Evolutionary conservation across 2,888 invertebrate genomes (phyloP).

Genomic region (Fragum whitleyi): DNA sequence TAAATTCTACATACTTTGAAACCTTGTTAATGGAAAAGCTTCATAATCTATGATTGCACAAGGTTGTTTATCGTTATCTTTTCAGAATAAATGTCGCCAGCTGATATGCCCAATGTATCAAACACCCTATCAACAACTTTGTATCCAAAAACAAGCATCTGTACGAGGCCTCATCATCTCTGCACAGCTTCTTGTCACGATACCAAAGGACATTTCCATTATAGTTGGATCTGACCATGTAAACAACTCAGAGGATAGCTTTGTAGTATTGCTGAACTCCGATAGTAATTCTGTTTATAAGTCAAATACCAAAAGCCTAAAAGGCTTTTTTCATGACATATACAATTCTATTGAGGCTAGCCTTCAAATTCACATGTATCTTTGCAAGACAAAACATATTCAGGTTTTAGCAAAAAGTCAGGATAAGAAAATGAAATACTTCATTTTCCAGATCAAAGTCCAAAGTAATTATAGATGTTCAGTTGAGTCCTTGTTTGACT

Average conservation of each 20-base stretch:
- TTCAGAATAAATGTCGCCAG: conserved; percentile 36
- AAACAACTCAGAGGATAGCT: not conserved
- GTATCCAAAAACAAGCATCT: conserved; percentile 3
- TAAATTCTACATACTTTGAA: too few species aligned
- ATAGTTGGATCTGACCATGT: not conserved
- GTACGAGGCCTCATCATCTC: conserved; percentile 30
- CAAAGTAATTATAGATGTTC: conserved; percentile 30
- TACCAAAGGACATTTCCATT: not conserved
- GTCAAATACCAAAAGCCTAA: not conserved
- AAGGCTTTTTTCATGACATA: not conserved
- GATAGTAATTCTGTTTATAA: not conserved
- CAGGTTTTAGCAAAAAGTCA: conserved; percentile 10
- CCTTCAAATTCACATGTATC: not conserved
- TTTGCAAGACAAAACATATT: not conserved
- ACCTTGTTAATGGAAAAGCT: too few species aligned
- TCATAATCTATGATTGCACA: too few species aligned
- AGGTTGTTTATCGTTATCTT: too few species aligned
- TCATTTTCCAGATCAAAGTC: conserved; percentile 23
- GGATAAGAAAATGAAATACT: not conserved
- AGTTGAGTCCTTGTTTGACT: conserved; percentile 14
- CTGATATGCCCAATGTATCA: conserved; percentile 39
- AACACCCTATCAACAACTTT: conserved; percentile 1
- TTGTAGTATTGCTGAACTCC: too few species aligned
- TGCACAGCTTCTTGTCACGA: not conserved
- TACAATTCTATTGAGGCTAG: not conserved